Conservation (phyloP, 2,797 vertebrate genomes). For the Lacerta agilis region DNA sequence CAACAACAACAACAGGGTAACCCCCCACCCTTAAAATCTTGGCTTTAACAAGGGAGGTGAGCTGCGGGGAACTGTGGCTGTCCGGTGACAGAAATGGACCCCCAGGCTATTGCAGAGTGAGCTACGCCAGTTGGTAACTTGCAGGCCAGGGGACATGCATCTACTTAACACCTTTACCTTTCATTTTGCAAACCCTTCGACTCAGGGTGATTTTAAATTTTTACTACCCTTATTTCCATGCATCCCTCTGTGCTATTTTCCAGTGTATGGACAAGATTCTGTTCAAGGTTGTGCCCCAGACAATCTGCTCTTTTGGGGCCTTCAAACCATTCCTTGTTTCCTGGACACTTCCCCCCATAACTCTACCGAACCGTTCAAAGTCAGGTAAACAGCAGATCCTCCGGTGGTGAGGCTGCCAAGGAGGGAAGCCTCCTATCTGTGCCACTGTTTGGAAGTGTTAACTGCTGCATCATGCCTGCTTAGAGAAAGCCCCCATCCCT, state of each 20-base stretch:
- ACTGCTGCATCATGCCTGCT: background rate
- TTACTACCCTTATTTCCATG: background rate
- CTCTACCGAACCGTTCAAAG: too few relatives aligned
- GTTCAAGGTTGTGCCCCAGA: background rate
- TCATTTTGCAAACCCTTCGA: background rate
- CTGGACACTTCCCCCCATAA: background rate
- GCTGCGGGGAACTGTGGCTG: background rate
- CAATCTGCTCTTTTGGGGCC: background rate
- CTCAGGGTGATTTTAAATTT: background rate
- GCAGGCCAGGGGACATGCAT: background rate
- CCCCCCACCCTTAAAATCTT: too few relatives aligned
- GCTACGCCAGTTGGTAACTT: background rate
- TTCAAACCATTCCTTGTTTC: accelerated
- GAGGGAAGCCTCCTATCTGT: background rate
- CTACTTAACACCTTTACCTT: background rate
- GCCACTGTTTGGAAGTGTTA: background rate
- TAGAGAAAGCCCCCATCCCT: background rate
- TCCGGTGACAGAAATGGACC: background rate
- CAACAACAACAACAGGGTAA: too few relatives aligned
- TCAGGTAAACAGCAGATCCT: background rate
- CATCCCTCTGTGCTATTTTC: background rate
- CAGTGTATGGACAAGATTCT: background rate
- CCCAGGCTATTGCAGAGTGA: background rate
- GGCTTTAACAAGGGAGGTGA: background rate
- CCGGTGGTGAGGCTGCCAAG: background rate